Evolutionary conservation across 2,113 vertebrate species (phyloP).

Genomic region (Nymphicus hollandicus): DNA sequence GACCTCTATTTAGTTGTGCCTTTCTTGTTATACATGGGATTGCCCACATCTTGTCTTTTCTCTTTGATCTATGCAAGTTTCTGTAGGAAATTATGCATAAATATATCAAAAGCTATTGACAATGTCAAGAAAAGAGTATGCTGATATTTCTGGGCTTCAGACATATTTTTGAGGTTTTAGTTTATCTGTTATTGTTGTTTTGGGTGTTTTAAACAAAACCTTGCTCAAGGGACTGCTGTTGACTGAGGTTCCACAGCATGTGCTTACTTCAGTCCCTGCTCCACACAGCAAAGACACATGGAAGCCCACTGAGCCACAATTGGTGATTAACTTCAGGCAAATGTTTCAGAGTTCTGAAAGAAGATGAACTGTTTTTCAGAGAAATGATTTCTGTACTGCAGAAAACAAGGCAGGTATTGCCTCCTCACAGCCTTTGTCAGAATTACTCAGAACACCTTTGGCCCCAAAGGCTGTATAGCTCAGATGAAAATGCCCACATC

Average conservation of each 20-base stretch:
- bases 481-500: neutral
- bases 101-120: neutral
- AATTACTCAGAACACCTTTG: neutral
- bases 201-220: neutral
- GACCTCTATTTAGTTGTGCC: neutral
- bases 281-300: neutral
- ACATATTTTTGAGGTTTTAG: fast-evolving
- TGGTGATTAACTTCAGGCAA: neutral
- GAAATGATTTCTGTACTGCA: neutral
- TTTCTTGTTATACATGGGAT: neutral
- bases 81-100: neutral
- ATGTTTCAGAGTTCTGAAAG: neutral
- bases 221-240: neutral
- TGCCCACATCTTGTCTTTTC: neutral
- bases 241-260: neutral
- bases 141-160: neutral
- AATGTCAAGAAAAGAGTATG: neutral
- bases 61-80: neutral
- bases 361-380: neutral
- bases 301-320: neutral
- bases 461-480: neutral
- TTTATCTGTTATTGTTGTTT: neutral
- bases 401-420: neutral
- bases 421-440: neutral
- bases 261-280: neutral